These are phyloP conservation scores for Blastomussa wellsi DNA, from an alignment of 92 coral and sea anemone genomes.

Conservation along the genomic window DNA sequence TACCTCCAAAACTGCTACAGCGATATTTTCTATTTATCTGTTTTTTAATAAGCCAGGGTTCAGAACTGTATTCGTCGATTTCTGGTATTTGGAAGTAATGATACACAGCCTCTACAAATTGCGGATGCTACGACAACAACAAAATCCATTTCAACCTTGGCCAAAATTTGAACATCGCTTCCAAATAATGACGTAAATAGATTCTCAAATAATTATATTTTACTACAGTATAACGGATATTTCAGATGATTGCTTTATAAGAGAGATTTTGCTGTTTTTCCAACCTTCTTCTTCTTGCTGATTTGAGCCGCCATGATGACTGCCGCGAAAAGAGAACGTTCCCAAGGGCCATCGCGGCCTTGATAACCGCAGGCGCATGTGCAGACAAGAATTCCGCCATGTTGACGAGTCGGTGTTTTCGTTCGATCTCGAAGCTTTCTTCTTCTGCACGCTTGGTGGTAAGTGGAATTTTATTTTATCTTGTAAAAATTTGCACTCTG, in stretches of 20 bases:
- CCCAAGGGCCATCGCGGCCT: slow-evolving; percentile 78
- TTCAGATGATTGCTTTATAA: neutral
- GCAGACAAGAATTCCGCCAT: slow-evolving; percentile 71
- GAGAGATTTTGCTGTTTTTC: slow-evolving; percentile 13
- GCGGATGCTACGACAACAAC: neutral
- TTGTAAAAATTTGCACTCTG: neutral
- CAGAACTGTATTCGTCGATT: neutral
- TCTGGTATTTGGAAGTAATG: neutral
- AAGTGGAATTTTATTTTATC: neutral
- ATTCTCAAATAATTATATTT: neutral
- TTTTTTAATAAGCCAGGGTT: neutral
- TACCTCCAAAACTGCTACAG: no score
- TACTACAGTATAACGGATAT: neutral
- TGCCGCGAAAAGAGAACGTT: slow-evolving; percentile 85
- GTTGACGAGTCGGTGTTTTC: slow-evolving; percentile 70
- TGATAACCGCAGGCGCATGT: slow-evolving; percentile 54
- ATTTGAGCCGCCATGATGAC: slow-evolving; percentile 99
- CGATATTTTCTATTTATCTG: neutral
- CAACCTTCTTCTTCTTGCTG: slow-evolving; percentile 98
- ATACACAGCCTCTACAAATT: neutral
- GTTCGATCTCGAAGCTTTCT: slow-evolving; percentile 67
- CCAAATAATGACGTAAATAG: neutral
- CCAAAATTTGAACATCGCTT: slow-evolving; percentile 40
- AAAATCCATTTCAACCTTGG: slow-evolving; percentile 53
- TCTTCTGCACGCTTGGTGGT: slow-evolving; percentile 61